Base-by-base conservation (phyloP, 2,113 vertebrate species). In the Clarias batrachus region DNA sequence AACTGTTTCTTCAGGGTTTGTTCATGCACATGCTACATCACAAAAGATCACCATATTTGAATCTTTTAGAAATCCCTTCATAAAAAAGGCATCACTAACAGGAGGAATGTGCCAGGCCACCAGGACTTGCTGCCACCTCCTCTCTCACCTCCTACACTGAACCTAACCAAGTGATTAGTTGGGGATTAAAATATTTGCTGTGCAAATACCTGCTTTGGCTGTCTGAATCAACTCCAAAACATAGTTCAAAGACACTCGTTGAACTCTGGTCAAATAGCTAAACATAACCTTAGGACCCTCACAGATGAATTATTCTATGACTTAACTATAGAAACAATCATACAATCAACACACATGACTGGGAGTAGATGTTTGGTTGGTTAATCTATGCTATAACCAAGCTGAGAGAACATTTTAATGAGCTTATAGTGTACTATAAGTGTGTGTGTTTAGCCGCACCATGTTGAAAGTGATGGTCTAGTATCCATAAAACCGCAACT, bases 141-240 rank as follows among this genome's bases (percentile, higher is more conserved):
- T 52, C 62, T 86, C 52, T 82, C 73, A 82, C 83, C 80, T 71
- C 65, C 82, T 77, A 83, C 92, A 89, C 92, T 89, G 92, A 92
- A 94, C 94, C 93, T 93, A 83, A 94, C 94, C 93, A 94, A 94
- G 95, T 95, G 94, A 95, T 95, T 95, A 95, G 95, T 93, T 94
- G 91, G 87, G 95, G 94, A 95, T 95, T 95, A 94, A 95, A 95
- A 95, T 95, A 95, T 95, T 95, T 95, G 94, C 94, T 93, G 93
- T 90, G 93, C 94, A 95, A 95, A 95, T 95, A 95, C 95, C 93
- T 94, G 92, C 93, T 92, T 92, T 93, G 91, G 92, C 92, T 92
- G 92, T 94, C 94, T 94, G 93, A 94, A 86, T 88, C 87, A 82
- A 86, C 93, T 91, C 91, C 88, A 93, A 93, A 93, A 91, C 91